Conservation (phyloP, 1,140 invertebrate species). For the Calosoma granatense region DNA sequence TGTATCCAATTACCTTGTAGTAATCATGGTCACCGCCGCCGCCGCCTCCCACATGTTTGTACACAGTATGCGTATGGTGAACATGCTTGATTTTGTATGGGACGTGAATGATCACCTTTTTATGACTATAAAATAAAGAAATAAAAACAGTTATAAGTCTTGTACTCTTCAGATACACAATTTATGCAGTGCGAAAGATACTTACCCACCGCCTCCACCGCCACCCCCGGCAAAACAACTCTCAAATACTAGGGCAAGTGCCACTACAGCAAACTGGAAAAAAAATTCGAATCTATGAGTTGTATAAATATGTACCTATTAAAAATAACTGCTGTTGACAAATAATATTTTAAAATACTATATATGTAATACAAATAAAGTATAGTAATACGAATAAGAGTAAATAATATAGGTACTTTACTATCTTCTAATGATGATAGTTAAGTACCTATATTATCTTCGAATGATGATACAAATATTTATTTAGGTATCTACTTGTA, state of each 20-base stretch:
- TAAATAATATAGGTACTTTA: background rate
- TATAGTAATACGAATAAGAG: background rate
- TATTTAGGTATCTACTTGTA: too few species aligned
- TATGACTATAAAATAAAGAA: slow-evolving; percentile 32
- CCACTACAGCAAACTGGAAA: slow-evolving; percentile 12
- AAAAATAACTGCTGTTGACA: slow-evolving; percentile 3
- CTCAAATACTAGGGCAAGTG: slow-evolving; percentile 7
- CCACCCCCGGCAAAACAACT: slow-evolving; percentile 14
- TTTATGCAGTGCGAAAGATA: background rate
- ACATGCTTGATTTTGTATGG: slow-evolving; percentile 47
- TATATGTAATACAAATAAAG: background rate
- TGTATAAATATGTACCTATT: slow-evolving; percentile 5
- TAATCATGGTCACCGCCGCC: slow-evolving; percentile 24
- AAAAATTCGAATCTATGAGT: slow-evolving; percentile 4
- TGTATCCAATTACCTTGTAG: slow-evolving; percentile 34
- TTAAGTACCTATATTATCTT: background rate
- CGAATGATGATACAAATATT: background rate
- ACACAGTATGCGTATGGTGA: slow-evolving; percentile 48
- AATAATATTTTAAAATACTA: background rate
- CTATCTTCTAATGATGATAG: background rate
- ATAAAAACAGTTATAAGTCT: background rate
- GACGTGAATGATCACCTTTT: slow-evolving; percentile 49
- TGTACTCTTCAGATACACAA: background rate
- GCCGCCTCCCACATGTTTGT: slow-evolving; percentile 39
- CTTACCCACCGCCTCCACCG: slow-evolving; percentile 17